Percentiles rank a stretch among this genome's conserved stretches.
Evolutionary conservation across 2,888 invertebrate species (phyloP).

Genomic region (Drosophila neotestacea): DNA sequence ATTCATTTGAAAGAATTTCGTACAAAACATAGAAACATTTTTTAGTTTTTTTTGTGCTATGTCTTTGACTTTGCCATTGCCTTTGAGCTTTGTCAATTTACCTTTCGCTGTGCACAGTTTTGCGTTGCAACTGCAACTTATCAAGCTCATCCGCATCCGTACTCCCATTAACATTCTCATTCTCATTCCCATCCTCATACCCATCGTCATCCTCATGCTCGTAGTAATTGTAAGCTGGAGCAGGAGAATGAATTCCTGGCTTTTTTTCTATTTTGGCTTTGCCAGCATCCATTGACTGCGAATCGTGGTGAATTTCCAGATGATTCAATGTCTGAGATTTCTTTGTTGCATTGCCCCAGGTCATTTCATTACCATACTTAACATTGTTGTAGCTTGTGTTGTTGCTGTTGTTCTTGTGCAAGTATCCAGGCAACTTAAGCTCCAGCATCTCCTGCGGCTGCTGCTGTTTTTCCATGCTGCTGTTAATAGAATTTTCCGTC

Average conservation of each 20-base stretch:
- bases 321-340: conserved; percentile 72
- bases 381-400: conserved; percentile 42
- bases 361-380: conserved; percentile 78
- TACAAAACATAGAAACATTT: background rate
- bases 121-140: conserved; percentile 34
- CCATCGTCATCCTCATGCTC: conserved; percentile 19
- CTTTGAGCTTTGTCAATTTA: conserved; percentile 70
- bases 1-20: conserved; percentile 9
- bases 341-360: conserved; percentile 70
- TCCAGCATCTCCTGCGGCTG: conserved; percentile 13
- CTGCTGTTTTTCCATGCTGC: conserved; percentile 50
- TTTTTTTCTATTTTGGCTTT: conserved; percentile 17
- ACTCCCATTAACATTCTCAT: conserved; percentile 1
- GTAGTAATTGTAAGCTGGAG: conserved; percentile 34
- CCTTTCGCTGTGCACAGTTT: conserved; percentile 72
- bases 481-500: conserved; percentile 78
- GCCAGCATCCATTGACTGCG: conserved; percentile 7
- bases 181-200: background rate
- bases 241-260: conserved; percentile 36
- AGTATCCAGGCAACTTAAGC: conserved; percentile 5
- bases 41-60: conserved; percentile 5
- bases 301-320: conserved; percentile 46
- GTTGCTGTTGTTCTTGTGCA: conserved; percentile 1
- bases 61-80: conserved; percentile 28
- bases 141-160: conserved; percentile 36